Conservation (phyloP, 2,888 invertebrate genomes). For the Meganola albula region DNA sequence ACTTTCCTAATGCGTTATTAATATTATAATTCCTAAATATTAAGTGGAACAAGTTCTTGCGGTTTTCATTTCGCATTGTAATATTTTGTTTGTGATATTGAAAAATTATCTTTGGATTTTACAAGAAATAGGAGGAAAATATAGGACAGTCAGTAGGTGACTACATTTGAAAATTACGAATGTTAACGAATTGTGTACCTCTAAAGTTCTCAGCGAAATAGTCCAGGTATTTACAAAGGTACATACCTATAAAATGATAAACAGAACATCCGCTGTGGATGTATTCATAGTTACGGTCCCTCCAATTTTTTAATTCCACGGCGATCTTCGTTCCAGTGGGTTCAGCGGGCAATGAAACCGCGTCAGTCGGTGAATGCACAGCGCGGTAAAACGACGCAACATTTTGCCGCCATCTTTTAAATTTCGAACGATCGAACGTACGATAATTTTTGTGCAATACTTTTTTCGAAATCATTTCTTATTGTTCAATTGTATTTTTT, state of each 20-base stretch:
- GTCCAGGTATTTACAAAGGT: no score
- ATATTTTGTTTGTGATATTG: no score
- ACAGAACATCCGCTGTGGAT: slow-evolving; percentile 39
- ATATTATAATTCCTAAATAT: no score
- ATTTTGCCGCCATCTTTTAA: slow-evolving; percentile 34
- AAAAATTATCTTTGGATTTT: no score
- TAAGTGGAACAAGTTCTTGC: no score
- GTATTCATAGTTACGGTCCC: slow-evolving; percentile 35
- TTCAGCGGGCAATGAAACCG: slow-evolving; percentile 17
- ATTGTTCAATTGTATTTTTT: slow-evolving; percentile 4
- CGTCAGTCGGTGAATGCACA: slow-evolving; percentile 45
- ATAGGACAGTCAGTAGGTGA: no score
- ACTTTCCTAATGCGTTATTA: no score
- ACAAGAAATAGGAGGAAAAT: no score
- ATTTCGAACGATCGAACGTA: slow-evolving; percentile 42
- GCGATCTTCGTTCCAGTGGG: slow-evolving; percentile 17
- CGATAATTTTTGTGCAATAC: slow-evolving; percentile 28
- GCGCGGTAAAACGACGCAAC: slow-evolving; percentile 40
- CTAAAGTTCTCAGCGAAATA: no score
- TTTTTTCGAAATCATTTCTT: slow-evolving; percentile 17
- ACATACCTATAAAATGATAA: slow-evolving; percentile 31
- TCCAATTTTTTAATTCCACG: slow-evolving; percentile 37
- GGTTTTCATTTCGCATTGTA: no score
- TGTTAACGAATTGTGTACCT: no score
- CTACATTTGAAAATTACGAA: no score